Percentiles rank a stretch among this genome's conserved stretches.
Evolutionary conservation across 2,113 vertebrate species (phyloP).

Genomic region (Rhineura floridana): DNA sequence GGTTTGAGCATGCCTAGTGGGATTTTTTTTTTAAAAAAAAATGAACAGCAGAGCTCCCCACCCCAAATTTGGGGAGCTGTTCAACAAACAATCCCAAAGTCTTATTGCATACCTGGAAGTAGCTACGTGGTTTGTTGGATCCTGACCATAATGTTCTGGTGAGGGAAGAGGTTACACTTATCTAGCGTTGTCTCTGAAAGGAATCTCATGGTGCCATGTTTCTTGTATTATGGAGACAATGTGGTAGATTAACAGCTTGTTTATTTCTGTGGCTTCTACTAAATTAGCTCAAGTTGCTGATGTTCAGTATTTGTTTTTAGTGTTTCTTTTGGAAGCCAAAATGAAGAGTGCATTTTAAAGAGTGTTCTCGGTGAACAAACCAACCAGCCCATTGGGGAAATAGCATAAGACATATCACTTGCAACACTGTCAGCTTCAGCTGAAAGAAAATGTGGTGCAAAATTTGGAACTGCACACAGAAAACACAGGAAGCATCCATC

Average conservation of each 20-base stretch:
- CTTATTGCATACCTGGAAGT: too few relatives aligned
- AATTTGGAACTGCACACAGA: too few relatives aligned
- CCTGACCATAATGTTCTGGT: background rate
- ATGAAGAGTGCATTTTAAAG: background rate
- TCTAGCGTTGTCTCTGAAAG: too few relatives aligned
- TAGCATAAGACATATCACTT: background rate
- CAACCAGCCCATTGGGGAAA: background rate
- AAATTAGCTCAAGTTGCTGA: background rate
- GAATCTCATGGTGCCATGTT: background rate
- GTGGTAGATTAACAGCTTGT: background rate
- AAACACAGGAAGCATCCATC: too few relatives aligned
- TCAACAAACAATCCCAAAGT: background rate
- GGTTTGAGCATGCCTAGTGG: background rate
- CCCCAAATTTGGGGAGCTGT: too few relatives aligned
- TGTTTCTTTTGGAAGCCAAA: background rate
- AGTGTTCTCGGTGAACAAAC: background rate
- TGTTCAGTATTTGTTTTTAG: background rate
- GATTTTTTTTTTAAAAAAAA: background rate
- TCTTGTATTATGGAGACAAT: background rate
- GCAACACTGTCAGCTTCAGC: background rate
- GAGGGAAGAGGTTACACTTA: background rate
- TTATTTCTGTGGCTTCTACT: background rate
- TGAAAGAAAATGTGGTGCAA: accelerated
- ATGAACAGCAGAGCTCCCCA: background rate
- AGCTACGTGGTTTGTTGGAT: background rate